Base-by-base conservation (phyloP, 2,797 vertebrate genomes). In the Babyrousa celebensis region DNA sequence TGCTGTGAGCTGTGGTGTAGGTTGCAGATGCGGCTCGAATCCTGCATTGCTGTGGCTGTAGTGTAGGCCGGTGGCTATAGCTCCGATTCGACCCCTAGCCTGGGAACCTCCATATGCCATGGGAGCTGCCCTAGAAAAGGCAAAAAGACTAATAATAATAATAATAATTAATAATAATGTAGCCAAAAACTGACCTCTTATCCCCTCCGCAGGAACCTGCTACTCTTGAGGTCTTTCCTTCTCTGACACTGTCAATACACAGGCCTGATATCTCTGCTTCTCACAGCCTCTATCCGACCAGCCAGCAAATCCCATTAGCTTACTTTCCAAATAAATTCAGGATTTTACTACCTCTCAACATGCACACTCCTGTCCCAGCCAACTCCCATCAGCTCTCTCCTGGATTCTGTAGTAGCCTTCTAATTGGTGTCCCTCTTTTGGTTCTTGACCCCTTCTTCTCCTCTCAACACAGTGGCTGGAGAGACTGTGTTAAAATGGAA, bases 401-500 rank as follows among this genome's bases (percentile, higher is more conserved):
- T 67, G 27, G 78, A 29, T 77, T 67, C 15, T 77, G 27, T 16
- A 32, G 1, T 40, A 54, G 54, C 17, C 12, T 77, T 36, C 27
- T 17, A 27, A 58, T 1, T 88, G n/a, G 5, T 74, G 4, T 63
- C 15, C 14, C 56, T 71, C 23, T 85, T 80, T 80, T 63, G 70
- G 2, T 90, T 86, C 48, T 65, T 82, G 36, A 52, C 17, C 3
- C 7, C 11, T 79, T 70, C 16, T 25, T 85, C 29, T 70, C 62
- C 27, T 72, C 29, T 92, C 15, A 74, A 17, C 18, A 74, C 1
- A 63, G 23, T 21, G 70, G 23, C 56, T 70, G 25, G 54, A 82
- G 32, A 85, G 36, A 17, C 52, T 12, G 25, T 88, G 7, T 88
- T 93, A 80, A 95, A 89, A 29, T 75, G 52, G 56, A 75, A 74